Base-by-base conservation (phyloP, 2,888 invertebrate species). In the Drosophila rellima region DNA sequence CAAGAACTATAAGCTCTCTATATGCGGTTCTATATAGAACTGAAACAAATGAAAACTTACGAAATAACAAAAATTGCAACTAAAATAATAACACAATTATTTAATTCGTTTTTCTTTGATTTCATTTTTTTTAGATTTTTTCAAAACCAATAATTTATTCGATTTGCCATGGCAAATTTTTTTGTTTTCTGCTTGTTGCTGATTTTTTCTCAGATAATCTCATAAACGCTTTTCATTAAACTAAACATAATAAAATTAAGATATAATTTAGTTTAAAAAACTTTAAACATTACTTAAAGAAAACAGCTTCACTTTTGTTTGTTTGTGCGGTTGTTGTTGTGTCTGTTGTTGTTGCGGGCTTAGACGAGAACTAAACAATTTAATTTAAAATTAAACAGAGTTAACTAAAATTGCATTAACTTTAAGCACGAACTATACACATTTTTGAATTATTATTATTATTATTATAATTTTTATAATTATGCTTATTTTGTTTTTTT, bases 221-320 rank as follows among this genome's bases (percentile, higher is more conserved):
- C 83, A 83, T 83, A 69, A 83, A 83, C 82, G 84, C 82, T 77
- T 84, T 77, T 70, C 79, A 84, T 86, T 84, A 83, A 83, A 86
- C 84, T 83, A 83, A 86, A 86, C 83, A 83, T 78, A 82, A 78
- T 83, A 86, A 86, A 82, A 85, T 76, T 84, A 84, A 57, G 56
- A 67, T 77, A 74, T 78, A 83, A 80, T 78, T 78, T 84, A 87
- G 70, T 78, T 85, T 83, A 78, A 82, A 79, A 80, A 88, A 89
- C 85, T 88, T 80, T 90, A 88, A 89, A 78, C 83, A 90, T 89
- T 87, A 90, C 82, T 88, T 88, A 85, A 88, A 75, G 86, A 91
- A 88, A 85, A 90, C 89, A 88, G 88, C 86, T 89, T 84, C 82
- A 79, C 81, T 76, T 81, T 64, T 90, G 59, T 67, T 75, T 64